Evolutionary conservation across 2,888 invertebrate genomes (phyloP).

Genomic region (Brachycybe producta): DNA sequence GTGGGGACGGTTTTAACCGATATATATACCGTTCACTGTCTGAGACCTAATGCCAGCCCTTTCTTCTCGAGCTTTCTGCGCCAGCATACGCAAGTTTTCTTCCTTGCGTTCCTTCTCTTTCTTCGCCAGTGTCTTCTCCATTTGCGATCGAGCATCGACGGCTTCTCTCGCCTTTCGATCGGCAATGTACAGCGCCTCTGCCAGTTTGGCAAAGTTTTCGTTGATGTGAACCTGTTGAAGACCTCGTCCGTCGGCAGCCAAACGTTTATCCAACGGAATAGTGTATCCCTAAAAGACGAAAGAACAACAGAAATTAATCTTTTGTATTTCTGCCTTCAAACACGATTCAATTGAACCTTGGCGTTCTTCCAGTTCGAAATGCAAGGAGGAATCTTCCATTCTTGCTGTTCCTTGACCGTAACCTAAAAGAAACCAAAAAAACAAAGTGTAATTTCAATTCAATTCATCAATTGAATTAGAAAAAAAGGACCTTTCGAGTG

Average conservation of each 20-base stretch:
- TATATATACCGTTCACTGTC: conserved; percentile 26
- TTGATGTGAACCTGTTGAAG: conserved; percentile 95
- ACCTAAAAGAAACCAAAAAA: conserved; percentile 35
- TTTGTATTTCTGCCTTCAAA: not conserved
- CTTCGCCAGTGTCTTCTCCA: conserved; percentile 91
- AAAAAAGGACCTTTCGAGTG: conserved; percentile 57
- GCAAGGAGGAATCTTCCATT: conserved; percentile 98
- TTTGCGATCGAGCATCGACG: conserved; percentile 87
- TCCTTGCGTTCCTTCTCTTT: conserved; percentile 98
- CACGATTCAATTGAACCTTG: conserved; percentile 45
- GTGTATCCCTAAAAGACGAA: conserved; percentile 60
- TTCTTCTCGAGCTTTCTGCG: conserved; percentile 90
- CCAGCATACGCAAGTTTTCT: conserved; percentile 79
- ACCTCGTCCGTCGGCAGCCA: conserved; percentile 96
- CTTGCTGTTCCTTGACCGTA: conserved; percentile 95
- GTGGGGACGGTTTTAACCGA: no score
- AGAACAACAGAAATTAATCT: not conserved
- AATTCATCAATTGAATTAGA: not conserved
- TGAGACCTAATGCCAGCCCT: conserved; percentile 61
- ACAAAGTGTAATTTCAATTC: not conserved
- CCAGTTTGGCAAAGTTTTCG: conserved; percentile 96
- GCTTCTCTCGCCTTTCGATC: conserved; percentile 94
- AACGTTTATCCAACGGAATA: conserved; percentile 90
- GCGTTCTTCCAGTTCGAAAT: conserved; percentile 99
- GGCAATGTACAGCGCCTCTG: conserved; percentile 94